Conservation (phyloP, 1,140 invertebrate species). For the Heliconius himera region DNA sequence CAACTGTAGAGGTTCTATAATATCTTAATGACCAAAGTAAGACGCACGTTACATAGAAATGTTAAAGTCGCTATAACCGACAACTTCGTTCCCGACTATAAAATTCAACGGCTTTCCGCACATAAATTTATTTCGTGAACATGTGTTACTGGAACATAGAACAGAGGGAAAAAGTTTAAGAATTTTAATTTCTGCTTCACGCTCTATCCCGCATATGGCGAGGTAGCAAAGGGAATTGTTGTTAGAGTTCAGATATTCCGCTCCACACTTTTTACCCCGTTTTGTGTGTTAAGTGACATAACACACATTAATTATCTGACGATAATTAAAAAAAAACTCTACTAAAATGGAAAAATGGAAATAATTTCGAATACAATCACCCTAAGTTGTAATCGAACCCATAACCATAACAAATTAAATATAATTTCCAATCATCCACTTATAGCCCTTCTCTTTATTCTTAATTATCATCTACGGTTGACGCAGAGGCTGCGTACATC, state of each 20-base stretch:
- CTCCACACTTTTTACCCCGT: neutral
- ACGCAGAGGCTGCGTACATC: neutral
- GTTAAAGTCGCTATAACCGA: conserved; percentile 41
- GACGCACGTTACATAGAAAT: conserved; percentile 27
- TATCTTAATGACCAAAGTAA: neutral
- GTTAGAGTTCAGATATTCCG: neutral
- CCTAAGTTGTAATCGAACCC: too few species aligned
- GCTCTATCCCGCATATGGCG: too few species aligned
- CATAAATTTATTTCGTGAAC: conserved; percentile 46
- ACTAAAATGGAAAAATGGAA: too few species aligned
- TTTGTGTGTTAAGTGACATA: too few species aligned
- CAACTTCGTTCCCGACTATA: conserved; percentile 44
- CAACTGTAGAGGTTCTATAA: neutral
- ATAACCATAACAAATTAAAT: too few species aligned
- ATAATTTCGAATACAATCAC: too few species aligned
- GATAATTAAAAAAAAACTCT: too few species aligned
- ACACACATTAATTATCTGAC: too few species aligned
- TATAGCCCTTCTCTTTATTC: neutral
- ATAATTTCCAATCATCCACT: too few species aligned
- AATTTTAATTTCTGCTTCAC: too few species aligned
- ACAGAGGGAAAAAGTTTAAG: neutral
- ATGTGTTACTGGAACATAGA: conserved; percentile 29
- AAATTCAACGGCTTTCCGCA: conserved; percentile 44
- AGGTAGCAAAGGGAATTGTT: too few species aligned
- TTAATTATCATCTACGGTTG: neutral